These are phyloP conservation scores for Catalaphyllia jardinei DNA, from an alignment of 64 coral and sea anemone genomes.

Conservation along the genomic window DNA sequence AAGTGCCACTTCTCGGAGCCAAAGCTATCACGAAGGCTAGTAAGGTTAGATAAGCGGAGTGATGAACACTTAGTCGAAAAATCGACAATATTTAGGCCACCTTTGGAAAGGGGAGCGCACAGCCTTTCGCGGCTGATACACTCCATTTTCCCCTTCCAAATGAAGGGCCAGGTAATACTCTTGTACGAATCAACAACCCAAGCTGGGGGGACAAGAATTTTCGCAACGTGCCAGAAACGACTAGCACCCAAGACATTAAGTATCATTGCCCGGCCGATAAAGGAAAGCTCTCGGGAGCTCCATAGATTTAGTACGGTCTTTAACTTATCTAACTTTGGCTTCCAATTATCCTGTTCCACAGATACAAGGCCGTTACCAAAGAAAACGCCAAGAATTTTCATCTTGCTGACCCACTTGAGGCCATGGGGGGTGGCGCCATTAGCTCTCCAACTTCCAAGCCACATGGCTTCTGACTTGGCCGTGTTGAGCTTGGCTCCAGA, in stretches of 20 bases:
- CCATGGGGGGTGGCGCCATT: neutral
- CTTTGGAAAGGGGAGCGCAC: neutral
- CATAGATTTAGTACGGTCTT: neutral
- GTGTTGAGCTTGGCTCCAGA: neutral
- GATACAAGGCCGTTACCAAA: neutral
- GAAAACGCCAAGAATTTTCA: neutral
- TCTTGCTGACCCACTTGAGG: neutral
- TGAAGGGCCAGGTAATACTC: neutral
- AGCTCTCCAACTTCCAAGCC: constrained; percentile 5
- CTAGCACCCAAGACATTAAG: neutral
- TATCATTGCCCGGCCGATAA: neutral
- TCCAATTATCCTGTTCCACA: neutral
- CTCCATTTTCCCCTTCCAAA: neutral
- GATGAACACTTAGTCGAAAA: neutral
- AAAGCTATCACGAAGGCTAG: neutral
- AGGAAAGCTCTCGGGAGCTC: neutral
- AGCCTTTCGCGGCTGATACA: neutral
- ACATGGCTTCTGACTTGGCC: neutral
- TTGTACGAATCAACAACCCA: neutral
- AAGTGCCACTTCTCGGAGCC: neutral
- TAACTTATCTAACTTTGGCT: neutral
- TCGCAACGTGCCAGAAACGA: neutral
- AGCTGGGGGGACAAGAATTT: neutral
- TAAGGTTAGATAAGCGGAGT: neutral
- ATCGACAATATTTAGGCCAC: neutral